Conservation (phyloP, 37 sponge, comb jelly and placozoan genomes). For the Beroe forskalii region DNA sequence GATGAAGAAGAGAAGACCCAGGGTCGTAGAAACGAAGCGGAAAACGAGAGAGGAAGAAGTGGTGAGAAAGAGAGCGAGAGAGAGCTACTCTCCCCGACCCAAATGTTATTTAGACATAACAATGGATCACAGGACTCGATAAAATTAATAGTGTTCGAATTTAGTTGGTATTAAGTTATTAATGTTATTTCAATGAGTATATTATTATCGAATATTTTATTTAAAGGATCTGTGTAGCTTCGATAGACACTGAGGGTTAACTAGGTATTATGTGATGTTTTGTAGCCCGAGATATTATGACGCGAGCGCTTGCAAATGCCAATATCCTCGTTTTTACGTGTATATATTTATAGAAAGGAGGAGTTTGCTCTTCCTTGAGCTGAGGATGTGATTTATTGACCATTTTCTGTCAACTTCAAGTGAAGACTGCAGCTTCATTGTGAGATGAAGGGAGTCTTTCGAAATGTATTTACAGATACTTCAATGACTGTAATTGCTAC, state of each 20-base stretch:
- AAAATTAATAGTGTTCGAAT: neutral
- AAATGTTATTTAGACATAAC: too few relatives aligned
- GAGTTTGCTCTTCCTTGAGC: neutral
- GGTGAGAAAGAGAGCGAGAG: too few relatives aligned
- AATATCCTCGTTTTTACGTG: neutral
- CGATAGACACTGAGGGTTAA: neutral
- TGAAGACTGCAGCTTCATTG: too few relatives aligned
- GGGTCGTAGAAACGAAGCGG: neutral
- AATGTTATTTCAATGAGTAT: slow-evolving; percentile 48
- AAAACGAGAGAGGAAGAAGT: neutral
- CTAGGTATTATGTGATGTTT: neutral
- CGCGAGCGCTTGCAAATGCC: neutral
- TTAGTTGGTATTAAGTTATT: slow-evolving; percentile 54
- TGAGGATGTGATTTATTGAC: neutral
- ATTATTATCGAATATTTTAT: slow-evolving; percentile 23
- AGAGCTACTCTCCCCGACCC: too few relatives aligned
- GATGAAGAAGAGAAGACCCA: neutral
- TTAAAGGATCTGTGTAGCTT: slow-evolving; percentile 40
- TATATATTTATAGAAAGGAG: slow-evolving; percentile 22
- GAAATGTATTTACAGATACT: too few relatives aligned
- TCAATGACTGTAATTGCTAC: too few relatives aligned
- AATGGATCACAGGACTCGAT: too few relatives aligned
- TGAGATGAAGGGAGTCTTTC: too few relatives aligned
- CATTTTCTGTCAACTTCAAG: too few relatives aligned
- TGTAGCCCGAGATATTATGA: neutral